phyloP scores from a whole-genome alignment of 2,888 invertebrate species.

The Megaustenia siamemsis region DNA sequence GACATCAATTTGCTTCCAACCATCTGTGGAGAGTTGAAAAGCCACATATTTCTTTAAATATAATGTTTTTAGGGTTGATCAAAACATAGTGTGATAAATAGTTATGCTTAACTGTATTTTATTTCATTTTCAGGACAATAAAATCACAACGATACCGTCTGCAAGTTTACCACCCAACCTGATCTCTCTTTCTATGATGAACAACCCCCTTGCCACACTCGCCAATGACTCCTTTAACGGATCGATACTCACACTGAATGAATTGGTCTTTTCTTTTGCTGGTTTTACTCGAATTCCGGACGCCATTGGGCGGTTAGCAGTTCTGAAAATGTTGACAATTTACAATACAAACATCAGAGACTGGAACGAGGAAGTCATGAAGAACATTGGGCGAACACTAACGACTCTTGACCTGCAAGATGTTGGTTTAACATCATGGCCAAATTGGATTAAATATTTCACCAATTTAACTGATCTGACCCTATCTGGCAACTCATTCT shows the following conservation, averaged over 20 bases:
- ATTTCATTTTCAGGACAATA: too few relatives aligned
- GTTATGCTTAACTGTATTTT: too few relatives aligned
- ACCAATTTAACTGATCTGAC: not conserved
- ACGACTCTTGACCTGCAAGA: not conserved
- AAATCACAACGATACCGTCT: not conserved
- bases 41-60: too few relatives aligned
- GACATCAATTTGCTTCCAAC: too few relatives aligned
- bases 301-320: not conserved
- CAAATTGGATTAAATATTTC: not conserved
- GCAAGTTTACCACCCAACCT: not conserved
- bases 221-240: not conserved
- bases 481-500: not conserved
- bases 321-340: not conserved
- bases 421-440: not conserved
- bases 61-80: too few relatives aligned
- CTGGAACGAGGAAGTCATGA: constrained; percentile 1
- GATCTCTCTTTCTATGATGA: not conserved
- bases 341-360: not conserved
- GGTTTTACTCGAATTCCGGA: constrained; percentile 1
- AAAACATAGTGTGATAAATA: too few relatives aligned
- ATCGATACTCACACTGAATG: not conserved
- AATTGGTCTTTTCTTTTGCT: not conserved
- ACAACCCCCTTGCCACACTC: not conserved
- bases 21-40: too few relatives aligned
- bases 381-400: not conserved